These are phyloP conservation scores for Apotomis capreana DNA, from an alignment of 2,888 invertebrate species.

Conservation along the genomic window DNA sequence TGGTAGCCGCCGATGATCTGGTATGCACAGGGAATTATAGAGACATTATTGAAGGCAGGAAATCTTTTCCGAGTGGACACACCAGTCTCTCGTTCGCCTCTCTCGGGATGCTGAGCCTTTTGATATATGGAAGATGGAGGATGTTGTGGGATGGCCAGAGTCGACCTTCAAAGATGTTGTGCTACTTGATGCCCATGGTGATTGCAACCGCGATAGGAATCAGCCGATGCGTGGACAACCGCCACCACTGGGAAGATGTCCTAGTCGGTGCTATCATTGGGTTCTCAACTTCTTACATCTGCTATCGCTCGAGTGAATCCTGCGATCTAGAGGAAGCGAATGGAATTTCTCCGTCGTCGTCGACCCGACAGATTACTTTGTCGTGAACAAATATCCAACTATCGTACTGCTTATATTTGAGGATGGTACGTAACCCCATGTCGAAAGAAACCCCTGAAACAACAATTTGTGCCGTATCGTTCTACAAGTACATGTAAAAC, in stretches of 20 bases:
- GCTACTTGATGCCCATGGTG: constrained; percentile 85
- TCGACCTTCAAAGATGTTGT: constrained; percentile 83
- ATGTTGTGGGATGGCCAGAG: constrained; percentile 85
- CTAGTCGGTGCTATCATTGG: constrained; percentile 87
- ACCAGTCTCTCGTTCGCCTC: constrained; percentile 91
- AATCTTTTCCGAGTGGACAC: constrained; percentile 95
- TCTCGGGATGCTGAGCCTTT: constrained; percentile 88
- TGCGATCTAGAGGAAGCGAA: neutral
- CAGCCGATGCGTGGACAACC: constrained; percentile 92
- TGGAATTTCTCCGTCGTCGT: neutral
- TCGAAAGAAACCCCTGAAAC: no score
- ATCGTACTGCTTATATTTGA: no score
- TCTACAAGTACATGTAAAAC: no score
- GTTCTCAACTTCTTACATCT: constrained; percentile 82
- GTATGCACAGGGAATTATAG: constrained; percentile 85
- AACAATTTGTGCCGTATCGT: no score
- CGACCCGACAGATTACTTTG: no score
- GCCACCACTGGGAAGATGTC: constrained; percentile 95
- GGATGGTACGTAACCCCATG: no score
- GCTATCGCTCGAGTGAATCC: constrained; percentile 71
- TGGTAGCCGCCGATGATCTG: constrained; percentile 57
- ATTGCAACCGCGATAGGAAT: constrained; percentile 86
- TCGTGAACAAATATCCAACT: no score
- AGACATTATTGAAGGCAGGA: constrained; percentile 88
- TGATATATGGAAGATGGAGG: constrained; percentile 87